Percentiles rank a stretch among this genome's conserved stretches.
Evolutionary conservation across 2,797 vertebrate genomes (phyloP).

Genomic region (Helicolenus hilgendorfi): DNA sequence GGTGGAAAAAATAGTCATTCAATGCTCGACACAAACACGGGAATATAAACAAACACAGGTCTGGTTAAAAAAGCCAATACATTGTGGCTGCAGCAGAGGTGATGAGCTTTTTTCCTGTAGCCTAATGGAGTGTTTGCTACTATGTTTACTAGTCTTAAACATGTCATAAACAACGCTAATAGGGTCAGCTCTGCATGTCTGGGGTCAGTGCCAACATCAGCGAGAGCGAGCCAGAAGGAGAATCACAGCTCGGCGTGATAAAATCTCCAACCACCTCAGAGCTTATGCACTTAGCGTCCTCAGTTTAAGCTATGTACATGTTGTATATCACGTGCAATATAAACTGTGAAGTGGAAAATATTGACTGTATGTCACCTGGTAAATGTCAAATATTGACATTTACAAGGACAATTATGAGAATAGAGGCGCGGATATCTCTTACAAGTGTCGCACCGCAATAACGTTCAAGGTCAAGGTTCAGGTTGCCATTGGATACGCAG

Average conservation of each 20-base stretch:
- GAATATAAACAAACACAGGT: constrained; percentile 20
- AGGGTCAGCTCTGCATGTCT: constrained; percentile 84
- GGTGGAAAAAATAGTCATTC: constrained; percentile 58
- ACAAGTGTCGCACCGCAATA: constrained; percentile 65
- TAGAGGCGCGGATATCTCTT: constrained; percentile 53
- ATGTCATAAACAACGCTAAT: constrained; percentile 85
- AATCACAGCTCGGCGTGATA: constrained; percentile 57
- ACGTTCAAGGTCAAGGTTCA: constrained; percentile 68
- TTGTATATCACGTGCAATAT: constrained; percentile 72
- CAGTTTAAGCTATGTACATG: constrained; percentile 55
- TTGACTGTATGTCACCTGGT: constrained; percentile 73
- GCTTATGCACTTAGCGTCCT: constrained; percentile 70
- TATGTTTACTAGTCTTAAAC: constrained; percentile 84
- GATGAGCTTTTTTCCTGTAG: constrained; percentile 18
- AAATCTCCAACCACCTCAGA: constrained; percentile 57
- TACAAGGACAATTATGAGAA: constrained; percentile 82
- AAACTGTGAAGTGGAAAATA: constrained; percentile 67
- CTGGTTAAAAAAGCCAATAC: constrained; percentile 35
- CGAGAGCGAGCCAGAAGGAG: constrained; percentile 35
- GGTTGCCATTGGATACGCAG: constrained; percentile 46
- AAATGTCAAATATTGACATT: constrained; percentile 84
- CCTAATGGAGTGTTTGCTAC: constrained; percentile 86
- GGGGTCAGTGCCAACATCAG: constrained; percentile 79
- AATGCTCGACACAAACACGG: constrained; percentile 10
- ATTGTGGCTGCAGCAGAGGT: constrained; percentile 29